phyloP scores from a whole-genome alignment of 2,888 invertebrate species.

The Lagria hirta region DNA sequence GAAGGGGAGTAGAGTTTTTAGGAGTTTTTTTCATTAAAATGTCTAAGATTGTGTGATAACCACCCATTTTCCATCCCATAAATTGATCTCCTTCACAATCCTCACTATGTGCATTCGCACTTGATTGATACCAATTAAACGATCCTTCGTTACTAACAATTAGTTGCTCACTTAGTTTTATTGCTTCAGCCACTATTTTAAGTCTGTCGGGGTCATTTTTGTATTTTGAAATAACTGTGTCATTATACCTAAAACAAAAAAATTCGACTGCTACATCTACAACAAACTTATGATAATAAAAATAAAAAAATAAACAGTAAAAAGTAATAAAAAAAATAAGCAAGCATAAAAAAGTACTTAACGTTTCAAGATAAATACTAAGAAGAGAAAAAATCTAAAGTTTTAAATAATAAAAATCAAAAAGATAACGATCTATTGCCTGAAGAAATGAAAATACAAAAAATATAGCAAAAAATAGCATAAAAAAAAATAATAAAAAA shows the following conservation, averaged over 20 bases:
- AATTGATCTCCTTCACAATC: slow-evolving; percentile 5
- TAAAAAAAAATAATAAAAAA: no score
- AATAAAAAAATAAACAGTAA: no score
- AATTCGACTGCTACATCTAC: no score
- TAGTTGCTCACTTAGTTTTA: slow-evolving; percentile 23
- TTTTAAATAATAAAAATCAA: no score
- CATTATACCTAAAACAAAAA: slow-evolving; percentile 31
- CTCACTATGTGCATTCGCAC: background rate
- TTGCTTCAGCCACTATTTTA: slow-evolving; percentile 28
- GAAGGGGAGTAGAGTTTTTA: background rate
- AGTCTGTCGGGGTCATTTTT: slow-evolving; percentile 26
- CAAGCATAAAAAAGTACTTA: no score
- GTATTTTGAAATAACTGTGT: slow-evolving; percentile 25
- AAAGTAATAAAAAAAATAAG: no score
- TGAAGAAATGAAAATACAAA: no score
- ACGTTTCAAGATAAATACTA: no score
- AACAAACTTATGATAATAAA: no score
- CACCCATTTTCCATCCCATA: slow-evolving; percentile 4
- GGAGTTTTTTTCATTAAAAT: slow-evolving; percentile 1
- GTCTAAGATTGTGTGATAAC: slow-evolving; percentile 6
- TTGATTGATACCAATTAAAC: slow-evolving; percentile 2
- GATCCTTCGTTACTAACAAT: slow-evolving; percentile 3
- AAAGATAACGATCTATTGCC: no score
- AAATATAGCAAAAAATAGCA: no score
- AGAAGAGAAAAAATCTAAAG: no score